A percentile compares a stretch with the other conserved stretches of the same genome.
These are phyloP conservation scores for Malthinus seriepunctatus DNA, from an alignment of 2,888 invertebrate genomes.

Conservation along the genomic window DNA sequence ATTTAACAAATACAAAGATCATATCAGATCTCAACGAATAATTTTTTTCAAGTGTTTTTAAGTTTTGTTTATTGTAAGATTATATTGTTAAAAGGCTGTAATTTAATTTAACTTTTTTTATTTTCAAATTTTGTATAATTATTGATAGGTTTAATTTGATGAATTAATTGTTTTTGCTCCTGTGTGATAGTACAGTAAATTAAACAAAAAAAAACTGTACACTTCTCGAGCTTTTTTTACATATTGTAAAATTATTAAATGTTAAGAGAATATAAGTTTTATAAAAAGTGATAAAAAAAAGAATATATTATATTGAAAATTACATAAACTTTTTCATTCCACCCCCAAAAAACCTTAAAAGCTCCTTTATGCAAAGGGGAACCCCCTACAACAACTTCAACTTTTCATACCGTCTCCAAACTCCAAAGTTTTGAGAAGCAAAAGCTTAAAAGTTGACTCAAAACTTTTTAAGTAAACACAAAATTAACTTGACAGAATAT, in stretches of 20 bases:
- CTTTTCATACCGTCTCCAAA: too few relatives aligned
- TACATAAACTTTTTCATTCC: not conserved
- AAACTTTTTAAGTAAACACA: too few relatives aligned
- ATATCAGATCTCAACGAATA: conserved; percentile 26
- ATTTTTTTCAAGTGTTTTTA: conserved; percentile 9
- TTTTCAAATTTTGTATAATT: conserved; percentile 26
- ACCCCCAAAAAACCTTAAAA: not conserved
- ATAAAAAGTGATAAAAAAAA: conserved; percentile 24
- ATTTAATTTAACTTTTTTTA: conserved; percentile 25
- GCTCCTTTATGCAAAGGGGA: too few relatives aligned
- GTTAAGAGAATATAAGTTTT: conserved; percentile 22
- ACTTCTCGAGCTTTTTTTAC: conserved; percentile 36
- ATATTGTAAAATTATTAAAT: conserved; percentile 26
- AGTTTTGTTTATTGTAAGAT: conserved; percentile 17
- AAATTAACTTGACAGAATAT: too few relatives aligned
- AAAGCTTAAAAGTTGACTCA: too few relatives aligned
- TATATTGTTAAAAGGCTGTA: conserved; percentile 27
- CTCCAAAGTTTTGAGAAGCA: too few relatives aligned
- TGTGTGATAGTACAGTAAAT: conserved; percentile 35
- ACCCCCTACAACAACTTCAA: too few relatives aligned
- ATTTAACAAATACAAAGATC: conserved; percentile 14
- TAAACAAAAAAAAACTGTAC: conserved; percentile 23
- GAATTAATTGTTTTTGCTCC: conserved; percentile 22
- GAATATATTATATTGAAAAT: conserved; percentile 23
- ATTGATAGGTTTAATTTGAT: too few relatives aligned